Evolutionary conservation across 2,797 vertebrate species (phyloP), one percentile per base, ranked within the genome.

Genomic region (Chelon auratus): DNA sequence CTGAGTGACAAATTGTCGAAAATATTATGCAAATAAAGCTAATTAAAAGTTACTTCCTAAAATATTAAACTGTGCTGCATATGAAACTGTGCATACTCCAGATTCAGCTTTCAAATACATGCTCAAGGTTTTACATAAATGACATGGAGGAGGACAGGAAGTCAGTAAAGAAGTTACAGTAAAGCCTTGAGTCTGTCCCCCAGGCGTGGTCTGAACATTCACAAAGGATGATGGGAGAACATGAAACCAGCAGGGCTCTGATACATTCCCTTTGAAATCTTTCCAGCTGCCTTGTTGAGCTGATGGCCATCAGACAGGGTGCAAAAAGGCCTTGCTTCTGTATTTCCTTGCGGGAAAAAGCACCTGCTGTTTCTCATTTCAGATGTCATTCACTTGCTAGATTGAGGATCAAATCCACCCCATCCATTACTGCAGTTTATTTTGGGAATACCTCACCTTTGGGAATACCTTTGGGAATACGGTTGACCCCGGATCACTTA

Each of bases 281-380:
- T 51, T 89, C 86, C 86, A 89, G 87, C 74, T 70, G 83, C 84
- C 80, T 80, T 78, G 77, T 83, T 68, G 76, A 83, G 80, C 72
- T 60, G 68, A 81, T 83, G 84, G 80, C 85, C 75, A 80, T 89
- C 78, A 85, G 84, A 81, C 58, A 12, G 73, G 15, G 75, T 37
- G 75, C 78, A 81, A 84, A 87, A 87, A 81, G 60, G 53, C 78
- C 74, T 65, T 14, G 73, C 84, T 85, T 83, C 83, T 85, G 81
- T 66, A 57, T 83, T 83, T 85, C 60, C 78, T 72, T 47, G 80
- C 13, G 62, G 86, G 78, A 84, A 87, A 81, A 53, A 63, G 63
- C 85, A 84, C 80, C 89, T 83, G 85, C 87, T 91, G 86, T 82
- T 90, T 88, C 84, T 85, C 80, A 84, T 89, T 90, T 85, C 63